phyloP scores from a whole-genome alignment of 2,888 invertebrate species.

The Digitonthophagus gazella region DNA sequence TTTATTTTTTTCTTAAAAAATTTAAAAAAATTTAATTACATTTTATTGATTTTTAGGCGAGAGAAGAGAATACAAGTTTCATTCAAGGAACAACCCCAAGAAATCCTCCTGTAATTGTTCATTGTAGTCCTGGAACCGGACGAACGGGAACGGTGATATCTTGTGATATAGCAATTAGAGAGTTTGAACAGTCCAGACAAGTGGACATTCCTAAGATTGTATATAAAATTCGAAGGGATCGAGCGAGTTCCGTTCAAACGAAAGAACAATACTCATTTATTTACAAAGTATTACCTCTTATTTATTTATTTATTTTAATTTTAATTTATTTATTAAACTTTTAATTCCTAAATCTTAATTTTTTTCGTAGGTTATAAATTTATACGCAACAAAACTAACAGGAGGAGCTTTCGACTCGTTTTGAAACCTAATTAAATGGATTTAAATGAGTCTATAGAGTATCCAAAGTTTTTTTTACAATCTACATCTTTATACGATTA shows the following conservation, averaged over 20 bases:
- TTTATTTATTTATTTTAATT: no score
- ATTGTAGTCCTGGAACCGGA: constrained; percentile 90
- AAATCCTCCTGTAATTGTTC: constrained; percentile 74
- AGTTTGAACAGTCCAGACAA: constrained; percentile 75
- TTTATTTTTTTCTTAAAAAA: not conserved
- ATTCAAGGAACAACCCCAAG: constrained; percentile 33
- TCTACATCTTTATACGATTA: no score
- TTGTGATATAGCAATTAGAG: constrained; percentile 82
- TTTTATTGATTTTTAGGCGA: constrained; percentile 33
- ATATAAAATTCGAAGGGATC: constrained; percentile 77
- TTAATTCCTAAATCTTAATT: constrained; percentile 31
- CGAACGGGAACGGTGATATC: constrained; percentile 84
- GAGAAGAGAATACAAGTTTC: constrained; percentile 36
- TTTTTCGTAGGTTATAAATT: constrained; percentile 71
- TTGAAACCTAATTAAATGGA: no score
- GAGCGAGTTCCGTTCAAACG: constrained; percentile 87
- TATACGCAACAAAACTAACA: constrained; percentile 81
- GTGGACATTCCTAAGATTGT: constrained; percentile 87
- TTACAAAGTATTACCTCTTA: constrained; percentile 80
- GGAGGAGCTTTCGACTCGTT: constrained; percentile 66
- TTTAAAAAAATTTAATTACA: not conserved
- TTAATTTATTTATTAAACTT: constrained; percentile 5
- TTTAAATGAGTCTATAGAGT: no score
- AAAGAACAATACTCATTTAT: constrained; percentile 90
- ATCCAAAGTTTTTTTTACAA: no score